Base-by-base conservation (phyloP, 2,113 vertebrate genomes). In the Sapajus apella region DNA sequence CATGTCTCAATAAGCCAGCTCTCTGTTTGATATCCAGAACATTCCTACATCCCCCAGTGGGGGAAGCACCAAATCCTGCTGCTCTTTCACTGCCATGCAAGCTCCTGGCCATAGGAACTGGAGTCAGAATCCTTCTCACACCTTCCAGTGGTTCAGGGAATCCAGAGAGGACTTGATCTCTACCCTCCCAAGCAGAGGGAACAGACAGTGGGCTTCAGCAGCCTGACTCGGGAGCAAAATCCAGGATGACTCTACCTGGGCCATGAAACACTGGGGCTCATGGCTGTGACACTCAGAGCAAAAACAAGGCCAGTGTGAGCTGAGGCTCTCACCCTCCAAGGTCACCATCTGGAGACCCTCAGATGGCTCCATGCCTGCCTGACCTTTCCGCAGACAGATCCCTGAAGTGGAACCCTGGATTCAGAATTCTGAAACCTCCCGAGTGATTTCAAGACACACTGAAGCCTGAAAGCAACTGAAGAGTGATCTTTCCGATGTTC, bases 231-330 rank as follows among this genome's bases (percentile, higher is more conserved):
- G 58, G 30, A 8, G 2, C 43, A 61, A 16, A 45, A 30, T 52
- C 35, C 79, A 55, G 13, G 8, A 37, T 35, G 47, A 35, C 25
- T 50, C 79, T 43, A 37, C 2, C 1, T 17, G 27, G 5, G 52
- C 6, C 0, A 0, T 32, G 4, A 2, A 64, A 76, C 21, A 11
- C 12, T 1, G 32, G 47, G 14, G 66, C 4, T 81, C 18, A 2
- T 16, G 45, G 32, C 2, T 75, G 76, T n/a, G 23, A 82, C 37
- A 56, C 55, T 76, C 68, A n/a, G 8, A 73, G 40, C 35, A 16
- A 43, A 92, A 27, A 37, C 61, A 64, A 16, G 8, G 18, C 16
- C 75, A 11, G 2, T 2, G 35, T 1, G 27, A 35, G 18, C 16
- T 50, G 56, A 35, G 35, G 58, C 27, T 40, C 58, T 70, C 3